These are phyloP conservation scores for Pontoporia blainvillei DNA, from an alignment of 2,113 vertebrate genomes.

Conservation along the genomic window DNA sequence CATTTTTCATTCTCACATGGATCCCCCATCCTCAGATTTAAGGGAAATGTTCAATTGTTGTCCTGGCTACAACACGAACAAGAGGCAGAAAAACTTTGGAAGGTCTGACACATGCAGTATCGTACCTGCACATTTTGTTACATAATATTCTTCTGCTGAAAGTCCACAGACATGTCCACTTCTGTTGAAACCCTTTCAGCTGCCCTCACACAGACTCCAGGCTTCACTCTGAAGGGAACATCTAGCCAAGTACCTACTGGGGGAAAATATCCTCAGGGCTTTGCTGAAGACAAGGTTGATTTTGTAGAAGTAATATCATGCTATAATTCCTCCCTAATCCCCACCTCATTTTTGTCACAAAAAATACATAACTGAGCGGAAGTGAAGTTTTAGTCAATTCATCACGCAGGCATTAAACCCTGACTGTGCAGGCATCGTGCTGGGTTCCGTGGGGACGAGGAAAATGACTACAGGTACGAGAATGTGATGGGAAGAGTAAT, in stretches of 20 bases:
- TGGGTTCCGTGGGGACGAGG: neutral
- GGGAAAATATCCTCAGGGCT: neutral
- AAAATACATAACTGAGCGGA: conserved; percentile 2
- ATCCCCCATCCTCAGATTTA: neutral
- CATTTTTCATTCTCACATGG: neutral
- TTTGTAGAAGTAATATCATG: neutral
- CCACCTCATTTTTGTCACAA: neutral
- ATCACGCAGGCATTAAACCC: neutral
- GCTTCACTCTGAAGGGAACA: neutral
- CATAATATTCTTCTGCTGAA: neutral
- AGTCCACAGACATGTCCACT: neutral
- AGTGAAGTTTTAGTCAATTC: neutral
- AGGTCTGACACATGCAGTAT: rapidly evolving
- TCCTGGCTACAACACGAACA: neutral
- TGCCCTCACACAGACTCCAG: neutral
- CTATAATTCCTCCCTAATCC: conserved; percentile 6
- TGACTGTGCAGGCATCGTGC: neutral
- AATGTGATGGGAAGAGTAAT: too few relatives aligned
- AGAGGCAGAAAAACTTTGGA: neutral
- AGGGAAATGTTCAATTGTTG: neutral
- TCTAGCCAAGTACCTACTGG: too few relatives aligned
- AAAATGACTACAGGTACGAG: neutral
- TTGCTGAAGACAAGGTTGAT: neutral
- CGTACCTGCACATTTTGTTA: neutral
- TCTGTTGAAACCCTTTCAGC: neutral